Base-by-base conservation (phyloP, 2,888 invertebrate genomes). In the Dioctria linearis region DNA sequence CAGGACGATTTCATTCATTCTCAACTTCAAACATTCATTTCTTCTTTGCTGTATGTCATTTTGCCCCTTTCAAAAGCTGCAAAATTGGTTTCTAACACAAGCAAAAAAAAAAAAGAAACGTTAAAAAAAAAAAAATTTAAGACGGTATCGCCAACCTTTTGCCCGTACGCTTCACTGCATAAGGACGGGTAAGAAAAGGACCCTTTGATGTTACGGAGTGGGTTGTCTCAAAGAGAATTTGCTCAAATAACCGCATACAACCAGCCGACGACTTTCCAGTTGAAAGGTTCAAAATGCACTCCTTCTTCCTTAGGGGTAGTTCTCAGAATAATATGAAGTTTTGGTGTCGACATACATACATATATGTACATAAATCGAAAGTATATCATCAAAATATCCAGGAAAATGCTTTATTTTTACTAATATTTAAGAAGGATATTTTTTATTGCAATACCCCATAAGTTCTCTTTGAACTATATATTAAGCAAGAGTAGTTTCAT, bases 61-160 rank as follows among this genome's bases (percentile, higher is more conserved):
- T 42, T 42, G 4, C 42, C 65, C 13, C 5, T 40, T 11, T 25
- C n/a, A 11, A 6, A 40, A 65, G 65, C 40, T 40, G 65, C 42
- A 42, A 65, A 65, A 65, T 65, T 65, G 65, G 65, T 65, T 65
- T 65, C 65, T 42, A 42, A 40, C n/a, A 25, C 25, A 25, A 25
- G 25, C 25, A 25, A 25, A 25, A 25, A 25, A 25, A 25, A 25
- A 25, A 25, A 25, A 25, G 2, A 25, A 25, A 25, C 25, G 25
- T 25, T 25, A 25, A 25, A 25, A 25, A 25, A 25, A 25, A 65
- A 65, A 65, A 65, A 65, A 13, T 65, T 65, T 65, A 65, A 65
- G 65, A 65, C 40, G 65, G 65, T 65, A 65, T 63, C 63, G 63
- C 63, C 63, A 40, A 40, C 4, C 63, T 42, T 63, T 63, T 40